phyloP scores from a whole-genome alignment of 1,140 invertebrate species.

The Leptopilina clavipes region DNA sequence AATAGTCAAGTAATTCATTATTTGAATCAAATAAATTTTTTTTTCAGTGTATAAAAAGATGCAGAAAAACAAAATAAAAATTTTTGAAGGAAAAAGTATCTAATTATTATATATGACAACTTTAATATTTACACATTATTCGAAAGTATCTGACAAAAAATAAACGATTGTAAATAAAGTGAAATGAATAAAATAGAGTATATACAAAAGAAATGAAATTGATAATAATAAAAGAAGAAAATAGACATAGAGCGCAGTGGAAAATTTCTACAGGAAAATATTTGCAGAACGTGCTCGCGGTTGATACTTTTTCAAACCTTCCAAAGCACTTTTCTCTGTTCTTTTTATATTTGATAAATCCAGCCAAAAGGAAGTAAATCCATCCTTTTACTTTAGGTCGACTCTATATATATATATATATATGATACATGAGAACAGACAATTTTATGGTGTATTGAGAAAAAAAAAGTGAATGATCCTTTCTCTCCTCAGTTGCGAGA shows the following conservation, averaged over 20 bases:
- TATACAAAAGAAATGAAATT: conserved; percentile 27
- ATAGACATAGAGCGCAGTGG: conserved; percentile 3
- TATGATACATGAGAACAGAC: neutral
- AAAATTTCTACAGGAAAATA: conserved; percentile 49
- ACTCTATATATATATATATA: neutral
- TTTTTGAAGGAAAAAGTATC: too few relatives aligned
- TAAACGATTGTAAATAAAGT: too few relatives aligned
- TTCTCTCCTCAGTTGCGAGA: neutral
- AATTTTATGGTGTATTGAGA: neutral
- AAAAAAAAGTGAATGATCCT: neutral
- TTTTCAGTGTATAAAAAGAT: too few relatives aligned
- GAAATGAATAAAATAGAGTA: neutral
- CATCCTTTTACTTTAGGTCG: neutral
- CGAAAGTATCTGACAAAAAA: too few relatives aligned
- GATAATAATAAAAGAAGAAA: neutral
- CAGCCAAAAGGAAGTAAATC: neutral
- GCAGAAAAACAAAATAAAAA: too few relatives aligned
- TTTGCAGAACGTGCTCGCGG: conserved; percentile 55
- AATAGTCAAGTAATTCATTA: too few relatives aligned
- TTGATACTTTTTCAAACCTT: conserved; percentile 42
- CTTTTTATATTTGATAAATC: conserved; percentile 43
- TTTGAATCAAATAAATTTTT: too few relatives aligned
- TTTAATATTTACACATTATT: too few relatives aligned
- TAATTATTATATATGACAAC: too few relatives aligned
- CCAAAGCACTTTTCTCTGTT: conserved; percentile 42